Evolutionary conservation across 2,888 invertebrate genomes (phyloP), one percentile per base, ranked within the genome.

Genomic region (Rhimphoctona megacephalus): DNA sequence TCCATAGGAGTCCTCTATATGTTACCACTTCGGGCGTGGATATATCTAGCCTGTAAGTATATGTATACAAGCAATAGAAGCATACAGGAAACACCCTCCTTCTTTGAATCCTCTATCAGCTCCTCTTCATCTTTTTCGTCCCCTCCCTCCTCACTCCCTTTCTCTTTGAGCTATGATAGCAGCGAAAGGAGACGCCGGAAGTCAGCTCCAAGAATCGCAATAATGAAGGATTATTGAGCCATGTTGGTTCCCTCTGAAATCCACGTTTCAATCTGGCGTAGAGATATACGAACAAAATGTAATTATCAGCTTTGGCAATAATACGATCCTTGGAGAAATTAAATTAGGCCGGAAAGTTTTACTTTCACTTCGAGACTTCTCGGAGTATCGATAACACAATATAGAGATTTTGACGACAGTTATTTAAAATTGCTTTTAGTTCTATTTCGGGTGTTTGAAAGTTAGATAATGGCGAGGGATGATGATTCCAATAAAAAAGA

Each of bases 231-330:
- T 57, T 80, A 80, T 80, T 78, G 43, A 81, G 79, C 79, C 66
- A 77, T 72, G 84, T 86, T 70, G 86, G 84, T 86, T 87, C 86
- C 78, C 57, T 79, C 64, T 57, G 80, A 2, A 46, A 54, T 49
- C 17, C 39, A 66, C 77, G 66, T 66, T 76, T 66, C 72, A 49
- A 81, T 67, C 54, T 70, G 57, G 14, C 39, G 22, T 66, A 76
- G n/a, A 49, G 17, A 36, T 14, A 36, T 49, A 7, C 33, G 64
- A 82, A 87, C 87, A 88, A 88, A 92, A 91, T 90, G 90, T 90
- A 90, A 92, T 92, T 91, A 91, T 91, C 89, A 88, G 85, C 87
- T 86, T 89, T 89, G 17, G 8, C 69, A 11, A 25, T 14, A 17
- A 1, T 25, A 25, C 43, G 25, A 69, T 43, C 25, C 14, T 6